Evolutionary conservation across 1,140 invertebrate species (phyloP).

Genomic region (Leptinotarsa texana): DNA sequence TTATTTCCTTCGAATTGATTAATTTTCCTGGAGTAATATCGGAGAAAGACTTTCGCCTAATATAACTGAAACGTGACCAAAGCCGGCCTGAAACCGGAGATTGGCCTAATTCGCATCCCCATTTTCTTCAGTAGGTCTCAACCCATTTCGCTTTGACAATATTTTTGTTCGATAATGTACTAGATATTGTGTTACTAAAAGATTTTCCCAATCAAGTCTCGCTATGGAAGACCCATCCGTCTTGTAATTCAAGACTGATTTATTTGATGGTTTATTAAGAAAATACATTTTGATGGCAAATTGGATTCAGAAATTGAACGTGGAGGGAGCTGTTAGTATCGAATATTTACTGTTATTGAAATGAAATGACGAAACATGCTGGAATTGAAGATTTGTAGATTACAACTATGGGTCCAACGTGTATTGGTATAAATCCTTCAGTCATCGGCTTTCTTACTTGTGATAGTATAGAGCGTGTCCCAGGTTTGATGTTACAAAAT

Average conservation of each 20-base stretch:
- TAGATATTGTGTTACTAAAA: constrained; percentile 1
- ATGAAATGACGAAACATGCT: too few species aligned
- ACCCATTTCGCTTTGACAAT: background rate
- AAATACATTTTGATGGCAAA: too few species aligned
- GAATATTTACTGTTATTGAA: too few species aligned
- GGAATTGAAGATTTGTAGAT: too few species aligned
- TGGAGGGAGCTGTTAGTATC: too few species aligned
- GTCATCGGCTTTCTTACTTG: too few species aligned
- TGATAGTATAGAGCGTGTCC: too few species aligned
- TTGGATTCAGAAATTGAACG: too few species aligned
- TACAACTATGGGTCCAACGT: too few species aligned
- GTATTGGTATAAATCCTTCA: too few species aligned
- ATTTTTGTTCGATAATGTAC: background rate
- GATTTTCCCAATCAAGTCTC: background rate
- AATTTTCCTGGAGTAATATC: background rate
- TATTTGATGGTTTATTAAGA: too few species aligned
- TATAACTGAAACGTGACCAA: background rate
- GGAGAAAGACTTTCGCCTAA: background rate
- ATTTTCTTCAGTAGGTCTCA: background rate
- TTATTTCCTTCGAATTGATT: background rate
- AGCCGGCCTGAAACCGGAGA: background rate
- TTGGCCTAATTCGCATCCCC: background rate
- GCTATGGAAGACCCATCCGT: background rate
- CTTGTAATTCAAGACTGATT: background rate
- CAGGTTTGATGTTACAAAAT: too few species aligned